Evolutionary conservation across 2,888 invertebrate species (phyloP).

Genomic region (Pharmacophagus antenor): DNA sequence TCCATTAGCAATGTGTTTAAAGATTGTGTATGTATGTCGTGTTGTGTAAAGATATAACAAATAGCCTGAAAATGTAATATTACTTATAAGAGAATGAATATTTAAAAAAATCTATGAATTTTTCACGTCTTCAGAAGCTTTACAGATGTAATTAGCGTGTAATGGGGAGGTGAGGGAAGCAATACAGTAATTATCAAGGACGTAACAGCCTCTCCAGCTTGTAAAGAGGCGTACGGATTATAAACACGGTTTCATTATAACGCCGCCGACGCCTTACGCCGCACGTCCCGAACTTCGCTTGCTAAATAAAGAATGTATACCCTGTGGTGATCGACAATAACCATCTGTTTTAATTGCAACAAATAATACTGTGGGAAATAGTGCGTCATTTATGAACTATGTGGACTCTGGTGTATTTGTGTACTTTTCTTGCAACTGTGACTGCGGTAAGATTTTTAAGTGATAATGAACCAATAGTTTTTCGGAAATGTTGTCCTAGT

Average conservation of each 20-base stretch:
- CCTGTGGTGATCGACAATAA: constrained; percentile 53
- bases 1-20: constrained; percentile 4
- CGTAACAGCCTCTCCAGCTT: constrained; percentile 62
- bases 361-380: constrained; percentile 36
- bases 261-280: constrained; percentile 51
- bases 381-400: constrained; percentile 43
- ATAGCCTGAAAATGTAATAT: too few relatives aligned
- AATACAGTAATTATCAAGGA: constrained; percentile 52
- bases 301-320: constrained; percentile 57
- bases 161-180: constrained; percentile 36
- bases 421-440: constrained; percentile 42
- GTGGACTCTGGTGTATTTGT: constrained; percentile 52
- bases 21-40: not conserved
- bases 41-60: not conserved
- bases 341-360: constrained; percentile 60
- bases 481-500: constrained; percentile 67
- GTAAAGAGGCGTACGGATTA: constrained; percentile 39
- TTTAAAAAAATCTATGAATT: not conserved
- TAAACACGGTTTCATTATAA: constrained; percentile 43
- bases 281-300: constrained; percentile 47
- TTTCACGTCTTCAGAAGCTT: not conserved
- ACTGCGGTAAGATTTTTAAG: constrained; percentile 24
- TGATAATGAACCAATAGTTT: constrained; percentile 43
- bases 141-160: constrained; percentile 5
- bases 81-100: not conserved